A percentile compares a stretch with the other conserved stretches of the same genome.
Evolutionary conservation across 1,140 invertebrate genomes (phyloP).

Genomic region (Macrosteles quadrilineatus): DNA sequence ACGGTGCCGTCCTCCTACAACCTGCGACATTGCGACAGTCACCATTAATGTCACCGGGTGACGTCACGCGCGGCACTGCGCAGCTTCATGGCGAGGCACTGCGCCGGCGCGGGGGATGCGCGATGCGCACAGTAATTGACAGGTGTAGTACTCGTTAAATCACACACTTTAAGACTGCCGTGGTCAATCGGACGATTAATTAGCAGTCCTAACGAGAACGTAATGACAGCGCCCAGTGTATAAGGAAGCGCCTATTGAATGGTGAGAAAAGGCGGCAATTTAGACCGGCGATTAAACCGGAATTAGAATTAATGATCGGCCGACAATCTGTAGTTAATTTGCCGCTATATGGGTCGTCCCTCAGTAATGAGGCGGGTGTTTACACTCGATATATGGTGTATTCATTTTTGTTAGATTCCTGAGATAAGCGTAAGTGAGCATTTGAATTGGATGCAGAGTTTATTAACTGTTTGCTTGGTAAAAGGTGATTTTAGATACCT

Average conservation of each 20-base stretch:
- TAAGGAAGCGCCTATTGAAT: slow-evolving; percentile 25
- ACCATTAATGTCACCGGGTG: slow-evolving; percentile 5
- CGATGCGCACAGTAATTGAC: slow-evolving; percentile 10
- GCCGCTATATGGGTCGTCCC: slow-evolving; percentile 19
- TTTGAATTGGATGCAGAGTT: no score
- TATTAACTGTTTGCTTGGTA: no score
- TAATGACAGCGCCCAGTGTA: slow-evolving; percentile 24
- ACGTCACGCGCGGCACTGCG: background rate
- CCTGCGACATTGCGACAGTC: slow-evolving; percentile 1
- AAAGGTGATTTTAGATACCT: no score
- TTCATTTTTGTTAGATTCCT: no score
- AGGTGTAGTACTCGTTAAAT: slow-evolving; percentile 23
- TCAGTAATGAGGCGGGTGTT: slow-evolving; percentile 15
- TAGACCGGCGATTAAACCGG: slow-evolving; percentile 23
- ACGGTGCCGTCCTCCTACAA: background rate
- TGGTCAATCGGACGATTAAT: slow-evolving; percentile 23
- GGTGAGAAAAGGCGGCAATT: slow-evolving; percentile 23
- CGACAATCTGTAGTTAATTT: slow-evolving; percentile 24
- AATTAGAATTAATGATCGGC: slow-evolving; percentile 23
- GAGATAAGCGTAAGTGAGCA: no score
- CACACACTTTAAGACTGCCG: slow-evolving; percentile 15
- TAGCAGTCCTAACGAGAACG: background rate
- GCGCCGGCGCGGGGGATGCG: background rate
- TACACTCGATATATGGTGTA: background rate
- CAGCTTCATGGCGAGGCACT: background rate